Conservation (phyloP, 2,797 vertebrate genomes). For the Discoglossus pictus region DNA sequence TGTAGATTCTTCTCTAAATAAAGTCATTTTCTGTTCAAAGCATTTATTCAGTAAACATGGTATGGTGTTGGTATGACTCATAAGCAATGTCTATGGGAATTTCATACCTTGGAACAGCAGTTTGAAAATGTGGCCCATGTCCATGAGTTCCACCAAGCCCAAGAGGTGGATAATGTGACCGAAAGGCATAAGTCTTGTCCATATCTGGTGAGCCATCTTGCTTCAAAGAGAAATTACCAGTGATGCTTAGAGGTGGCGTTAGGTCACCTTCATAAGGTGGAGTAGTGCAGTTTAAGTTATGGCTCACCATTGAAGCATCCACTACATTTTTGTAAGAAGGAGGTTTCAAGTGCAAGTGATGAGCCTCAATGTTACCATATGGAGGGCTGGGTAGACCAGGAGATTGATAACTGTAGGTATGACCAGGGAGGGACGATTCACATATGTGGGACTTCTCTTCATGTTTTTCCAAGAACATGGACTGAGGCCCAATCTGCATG, state of each 20-base stretch:
- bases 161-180: constrained; percentile 78
- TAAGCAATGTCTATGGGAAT: constrained; percentile 87
- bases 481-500: constrained; percentile 82
- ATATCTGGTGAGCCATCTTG: constrained; percentile 88
- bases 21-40: neutral
- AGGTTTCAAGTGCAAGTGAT: constrained; percentile 86
- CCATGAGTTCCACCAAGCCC: constrained; percentile 75
- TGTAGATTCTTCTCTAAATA: neutral
- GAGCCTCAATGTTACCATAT: constrained; percentile 89
- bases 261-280: constrained; percentile 91
- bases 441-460: constrained; percentile 78
- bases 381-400: constrained; percentile 93
- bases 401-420: constrained; percentile 85
- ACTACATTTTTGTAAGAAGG: constrained; percentile 76
- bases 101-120: constrained; percentile 75
- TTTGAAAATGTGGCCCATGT: constrained; percentile 78
- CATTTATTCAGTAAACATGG: constrained; percentile 82
- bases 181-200: constrained; percentile 80
- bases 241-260: constrained; percentile 92
- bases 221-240: constrained; percentile 90
- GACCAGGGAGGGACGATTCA: constrained; percentile 70
- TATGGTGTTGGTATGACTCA: constrained; percentile 81
- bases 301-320: constrained; percentile 75
- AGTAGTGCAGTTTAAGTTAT: constrained; percentile 80
- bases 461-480: constrained; percentile 79